Evolutionary conservation across 2,888 invertebrate species (phyloP), one percentile per base, ranked within the genome.

Genomic region (Stenolophus ochropezus): DNA sequence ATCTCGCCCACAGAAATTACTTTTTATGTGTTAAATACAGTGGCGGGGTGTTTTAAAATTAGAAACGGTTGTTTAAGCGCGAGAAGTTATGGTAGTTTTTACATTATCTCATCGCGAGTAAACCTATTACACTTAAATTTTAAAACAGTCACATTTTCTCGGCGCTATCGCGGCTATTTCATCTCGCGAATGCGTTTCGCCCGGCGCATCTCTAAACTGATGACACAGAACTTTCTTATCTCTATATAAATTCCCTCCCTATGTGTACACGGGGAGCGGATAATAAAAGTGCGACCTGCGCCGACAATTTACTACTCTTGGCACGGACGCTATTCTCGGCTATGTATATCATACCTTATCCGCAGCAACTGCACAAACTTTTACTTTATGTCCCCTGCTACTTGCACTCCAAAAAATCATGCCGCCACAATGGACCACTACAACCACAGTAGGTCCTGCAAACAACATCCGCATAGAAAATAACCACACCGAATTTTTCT

Each of bases 71-170:
- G 87, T 87, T 87, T 88, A 87, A 88, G 86, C 86, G 85, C 83
- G 84, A 85, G 83, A 86, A 88, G 87, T 88, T 88, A 88, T 87
- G 87, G 87, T 86, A 87, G 86, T 87, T 87, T 88, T 86, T 87
- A 87, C 87, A 87, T 86, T 88, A 87, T 87, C 88, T 73, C 87
- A 87, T 84, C 85, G 85, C 86, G 86, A 86, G 88, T 87, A 86
- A 88, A 88, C 88, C 89, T 88, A 88, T 88, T 88, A 88, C 87
- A 87, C 88, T 89, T 88, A 88, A 88, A 89, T 88, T 89, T 89
- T 88, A 88, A 88, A 89, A 89, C 89, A 87, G 87, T 88, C 88
- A 88, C 89, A 89, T 88, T 89, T 89, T 88, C 87, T 88, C 86
- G 85, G 85, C 85, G 86, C 87, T 89, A 89, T 89, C 89, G 83